phyloP scores from a whole-genome alignment of 1,140 invertebrate genomes.

The Nymphalis io region DNA sequence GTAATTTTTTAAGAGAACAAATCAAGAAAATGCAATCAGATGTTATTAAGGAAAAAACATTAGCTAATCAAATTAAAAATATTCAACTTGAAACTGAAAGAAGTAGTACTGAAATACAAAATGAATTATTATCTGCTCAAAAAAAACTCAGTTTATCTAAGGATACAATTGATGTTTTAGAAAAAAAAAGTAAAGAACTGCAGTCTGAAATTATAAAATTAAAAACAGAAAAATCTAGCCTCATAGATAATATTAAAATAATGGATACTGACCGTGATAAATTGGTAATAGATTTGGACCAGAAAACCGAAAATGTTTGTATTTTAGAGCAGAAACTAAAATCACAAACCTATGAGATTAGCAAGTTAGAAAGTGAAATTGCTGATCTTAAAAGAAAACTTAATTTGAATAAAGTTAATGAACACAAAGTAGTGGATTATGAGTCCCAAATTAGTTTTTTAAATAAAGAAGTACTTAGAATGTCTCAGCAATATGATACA shows the following conservation, averaged over 20 bases:
- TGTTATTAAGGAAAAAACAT: constrained; percentile 73
- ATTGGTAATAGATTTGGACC: constrained; percentile 82
- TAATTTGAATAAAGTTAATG: constrained; percentile 71
- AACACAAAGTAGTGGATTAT: constrained; percentile 81
- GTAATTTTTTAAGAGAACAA: constrained; percentile 72
- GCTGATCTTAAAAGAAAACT: constrained; percentile 69
- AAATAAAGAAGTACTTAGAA: constrained; percentile 74
- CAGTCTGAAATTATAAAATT: constrained; percentile 81
- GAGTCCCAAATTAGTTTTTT: constrained; percentile 80
- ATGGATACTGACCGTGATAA: constrained; percentile 84
- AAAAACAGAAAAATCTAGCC: constrained; percentile 81
- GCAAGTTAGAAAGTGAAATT: constrained; percentile 71
- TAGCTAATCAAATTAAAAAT: constrained; percentile 80
- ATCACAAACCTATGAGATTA: constrained; percentile 74
- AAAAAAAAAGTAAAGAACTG: constrained; percentile 81
- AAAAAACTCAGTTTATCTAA: constrained; percentile 80
- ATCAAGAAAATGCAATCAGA: constrained; percentile 73
- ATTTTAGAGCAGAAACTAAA: constrained; percentile 81
- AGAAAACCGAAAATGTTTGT: constrained; percentile 81
- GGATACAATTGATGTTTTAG: constrained; percentile 79
- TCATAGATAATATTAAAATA: constrained; percentile 79
- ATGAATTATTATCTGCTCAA: constrained; percentile 80
- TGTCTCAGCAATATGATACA: constrained; percentile 79
- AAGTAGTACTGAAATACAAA: constrained; percentile 81
- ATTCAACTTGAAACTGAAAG: constrained; percentile 84